Conservation (phyloP, 2,797 vertebrate species). For the Sciaenops ocellatus region DNA sequence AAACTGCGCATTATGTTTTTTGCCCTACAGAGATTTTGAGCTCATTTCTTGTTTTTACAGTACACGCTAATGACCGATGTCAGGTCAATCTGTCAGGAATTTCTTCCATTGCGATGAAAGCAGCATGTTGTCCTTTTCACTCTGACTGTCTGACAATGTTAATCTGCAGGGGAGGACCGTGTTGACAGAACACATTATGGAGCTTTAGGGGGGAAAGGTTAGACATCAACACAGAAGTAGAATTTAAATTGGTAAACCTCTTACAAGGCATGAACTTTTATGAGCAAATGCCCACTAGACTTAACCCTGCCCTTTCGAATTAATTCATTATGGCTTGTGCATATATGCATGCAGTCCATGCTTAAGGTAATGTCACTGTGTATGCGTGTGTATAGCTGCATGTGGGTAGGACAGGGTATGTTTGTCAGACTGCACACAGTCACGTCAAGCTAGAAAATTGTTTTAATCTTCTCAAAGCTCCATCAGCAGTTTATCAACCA, state of each 20-base stretch:
- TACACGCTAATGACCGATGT: slow-evolving; percentile 39
- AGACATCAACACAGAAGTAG: slow-evolving; percentile 71
- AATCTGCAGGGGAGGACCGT: slow-evolving; percentile 60
- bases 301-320: slow-evolving; percentile 67
- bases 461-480: slow-evolving; percentile 77
- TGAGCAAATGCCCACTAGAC: slow-evolving; percentile 56
- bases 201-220: slow-evolving; percentile 75
- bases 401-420: slow-evolving; percentile 16
- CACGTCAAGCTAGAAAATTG: slow-evolving; percentile 47
- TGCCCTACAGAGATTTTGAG: slow-evolving; percentile 12
- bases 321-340: slow-evolving; percentile 60
- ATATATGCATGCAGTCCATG: slow-evolving; percentile 30
- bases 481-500: slow-evolving; percentile 76
- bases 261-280: slow-evolving; percentile 74
- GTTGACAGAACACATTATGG: slow-evolving; percentile 75
- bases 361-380: slow-evolving; percentile 38
- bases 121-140: slow-evolving; percentile 63
- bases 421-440: slow-evolving; percentile 27
- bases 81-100: slow-evolving; percentile 54
- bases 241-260: slow-evolving; percentile 78
- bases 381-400: slow-evolving; percentile 15
- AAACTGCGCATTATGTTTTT: background rate
- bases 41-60: slow-evolving; percentile 12
- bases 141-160: slow-evolving; percentile 63
- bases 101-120: slow-evolving; percentile 45